phyloP scores from a whole-genome alignment of 1,140 invertebrate genomes.

The Euura lappo region DNA sequence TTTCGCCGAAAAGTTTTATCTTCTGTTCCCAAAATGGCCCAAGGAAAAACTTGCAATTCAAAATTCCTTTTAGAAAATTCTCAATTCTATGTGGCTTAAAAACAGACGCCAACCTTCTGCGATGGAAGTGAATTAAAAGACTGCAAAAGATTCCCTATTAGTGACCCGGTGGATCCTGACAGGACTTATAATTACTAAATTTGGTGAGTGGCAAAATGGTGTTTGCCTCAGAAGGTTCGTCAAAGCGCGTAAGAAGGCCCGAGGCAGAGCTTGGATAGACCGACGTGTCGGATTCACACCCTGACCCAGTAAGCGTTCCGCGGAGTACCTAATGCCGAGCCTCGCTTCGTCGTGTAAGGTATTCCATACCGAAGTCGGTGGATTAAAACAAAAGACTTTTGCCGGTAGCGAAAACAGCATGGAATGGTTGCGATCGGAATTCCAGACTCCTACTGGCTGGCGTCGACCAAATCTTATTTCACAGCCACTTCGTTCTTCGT shows the following conservation, averaged over 20 bases:
- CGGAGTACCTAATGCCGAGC: background rate
- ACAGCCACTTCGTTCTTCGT: background rate
- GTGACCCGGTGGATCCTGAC: background rate
- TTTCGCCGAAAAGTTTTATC: too few species aligned
- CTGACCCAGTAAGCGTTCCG: background rate
- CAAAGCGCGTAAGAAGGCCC: background rate
- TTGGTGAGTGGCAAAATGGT: background rate
- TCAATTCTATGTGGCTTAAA: too few species aligned
- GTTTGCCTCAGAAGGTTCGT: background rate
- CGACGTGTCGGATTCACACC: background rate
- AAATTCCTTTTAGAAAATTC: too few species aligned
- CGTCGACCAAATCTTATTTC: background rate
- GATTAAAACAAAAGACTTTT: background rate
- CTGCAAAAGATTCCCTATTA: too few species aligned
- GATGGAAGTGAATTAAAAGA: too few species aligned
- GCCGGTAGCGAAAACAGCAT: background rate
- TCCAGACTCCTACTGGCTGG: too few species aligned
- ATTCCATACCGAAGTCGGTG: background rate
- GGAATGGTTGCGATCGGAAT: background rate
- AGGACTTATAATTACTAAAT: background rate
- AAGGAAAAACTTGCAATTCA: too few species aligned
- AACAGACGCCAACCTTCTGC: too few species aligned
- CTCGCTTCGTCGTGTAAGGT: background rate
- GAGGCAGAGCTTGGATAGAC: background rate
- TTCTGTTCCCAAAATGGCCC: too few species aligned